These are phyloP conservation scores for Pempheris klunzingeri DNA, from an alignment of 2,797 vertebrate species.

Conservation along the genomic window DNA sequence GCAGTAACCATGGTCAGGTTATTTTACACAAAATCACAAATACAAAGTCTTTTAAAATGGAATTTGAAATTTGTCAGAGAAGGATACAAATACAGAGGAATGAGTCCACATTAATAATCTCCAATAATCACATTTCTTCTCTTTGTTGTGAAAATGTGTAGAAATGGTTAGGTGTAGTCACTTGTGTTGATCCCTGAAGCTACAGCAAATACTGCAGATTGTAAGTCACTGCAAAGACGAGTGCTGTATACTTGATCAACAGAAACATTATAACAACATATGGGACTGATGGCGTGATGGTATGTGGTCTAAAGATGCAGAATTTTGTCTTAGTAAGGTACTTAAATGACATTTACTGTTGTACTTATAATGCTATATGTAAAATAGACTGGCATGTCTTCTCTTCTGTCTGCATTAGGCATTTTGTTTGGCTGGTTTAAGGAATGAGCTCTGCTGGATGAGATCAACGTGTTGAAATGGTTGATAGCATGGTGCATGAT, in stretches of 20 bases:
- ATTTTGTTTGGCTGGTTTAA: conserved; percentile 37
- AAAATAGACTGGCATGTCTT: too few species aligned
- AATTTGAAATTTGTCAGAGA: not conserved
- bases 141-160: not conserved
- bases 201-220: not conserved
- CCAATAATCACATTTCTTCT: not conserved
- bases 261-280: not conserved
- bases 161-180: not conserved
- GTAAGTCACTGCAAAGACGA: not conserved
- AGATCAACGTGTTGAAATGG: conserved; percentile 23
- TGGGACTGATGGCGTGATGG: not conserved
- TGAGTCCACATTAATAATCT: not conserved
- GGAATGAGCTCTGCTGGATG: conserved; percentile 29
- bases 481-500: conserved; percentile 74
- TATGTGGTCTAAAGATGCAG: not conserved
- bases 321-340: not conserved
- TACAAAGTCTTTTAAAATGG: not conserved
- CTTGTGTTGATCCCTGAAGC: too few species aligned
- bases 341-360: not conserved
- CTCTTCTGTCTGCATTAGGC: not conserved
- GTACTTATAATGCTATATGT: too few species aligned
- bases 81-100: not conserved
- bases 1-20: not conserved
- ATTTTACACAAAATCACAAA: not conserved
- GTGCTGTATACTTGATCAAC: not conserved